These are phyloP conservation scores for Perca schrenkii DNA, from an alignment of 2,113 vertebrate species.

Conservation along the genomic window DNA sequence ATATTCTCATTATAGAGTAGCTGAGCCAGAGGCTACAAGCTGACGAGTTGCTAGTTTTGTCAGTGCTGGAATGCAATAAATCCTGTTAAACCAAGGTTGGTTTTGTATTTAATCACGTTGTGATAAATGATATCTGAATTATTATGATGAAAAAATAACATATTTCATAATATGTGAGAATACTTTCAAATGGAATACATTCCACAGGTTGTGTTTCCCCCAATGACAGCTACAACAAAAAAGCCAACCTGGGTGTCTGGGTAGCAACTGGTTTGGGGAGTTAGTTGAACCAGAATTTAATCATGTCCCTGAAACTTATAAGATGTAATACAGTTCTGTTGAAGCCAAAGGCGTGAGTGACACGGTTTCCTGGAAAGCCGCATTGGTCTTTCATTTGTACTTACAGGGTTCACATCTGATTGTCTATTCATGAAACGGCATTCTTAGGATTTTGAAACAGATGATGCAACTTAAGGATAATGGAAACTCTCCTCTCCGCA, in stretches of 20 bases:
- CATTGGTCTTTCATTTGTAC: slow-evolving; percentile 8
- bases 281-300: slow-evolving; percentile 16
- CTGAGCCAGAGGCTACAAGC: slow-evolving; percentile 52
- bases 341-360: slow-evolving; percentile 19
- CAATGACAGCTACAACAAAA: not conserved
- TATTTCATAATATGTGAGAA: too few species aligned
- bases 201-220: slow-evolving; percentile 5
- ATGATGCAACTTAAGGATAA: slow-evolving; percentile 65
- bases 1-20: slow-evolving; percentile 53
- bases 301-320: not conserved
- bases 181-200: too few species aligned
- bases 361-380: slow-evolving; percentile 11
- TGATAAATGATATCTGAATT: slow-evolving; percentile 15
- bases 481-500: slow-evolving; percentile 19
- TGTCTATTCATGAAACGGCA: slow-evolving; percentile 37
- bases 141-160: not conserved
- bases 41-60: slow-evolving; percentile 50
- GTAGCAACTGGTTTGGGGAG: not conserved
- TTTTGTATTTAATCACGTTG: slow-evolving; percentile 45
- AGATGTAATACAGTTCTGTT: not conserved
- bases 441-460: slow-evolving; percentile 30
- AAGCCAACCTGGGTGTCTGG: not conserved
- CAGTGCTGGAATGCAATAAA: slow-evolving; percentile 64
- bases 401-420: slow-evolving; percentile 25
- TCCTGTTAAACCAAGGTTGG: slow-evolving; percentile 46